Conservation (phyloP, 2,888 invertebrate genomes). For the Tribolium freemani region DNA sequence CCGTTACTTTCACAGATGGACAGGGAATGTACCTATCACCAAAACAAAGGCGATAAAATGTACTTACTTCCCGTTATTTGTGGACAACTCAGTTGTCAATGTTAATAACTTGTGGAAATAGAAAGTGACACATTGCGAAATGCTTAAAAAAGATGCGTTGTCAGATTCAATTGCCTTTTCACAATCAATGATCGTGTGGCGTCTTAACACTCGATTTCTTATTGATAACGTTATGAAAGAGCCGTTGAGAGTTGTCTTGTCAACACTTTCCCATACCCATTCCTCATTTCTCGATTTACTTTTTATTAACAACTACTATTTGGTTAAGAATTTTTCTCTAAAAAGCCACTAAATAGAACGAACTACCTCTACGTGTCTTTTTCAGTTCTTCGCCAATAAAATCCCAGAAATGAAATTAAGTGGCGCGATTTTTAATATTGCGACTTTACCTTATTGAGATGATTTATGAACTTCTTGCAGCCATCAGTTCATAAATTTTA, state of each 20-base stretch:
- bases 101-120: background rate
- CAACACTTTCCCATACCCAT: background rate
- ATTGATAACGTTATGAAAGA: background rate
- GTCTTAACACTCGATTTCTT: background rate
- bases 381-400: background rate
- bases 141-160: background rate
- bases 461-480: background rate
- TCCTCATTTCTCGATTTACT: background rate
- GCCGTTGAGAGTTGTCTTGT: background rate
- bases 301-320: background rate
- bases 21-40: conserved; percentile 3
- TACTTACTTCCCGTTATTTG: conserved; percentile 1
- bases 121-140: conserved; percentile 6
- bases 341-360: background rate
- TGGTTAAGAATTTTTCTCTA: background rate
- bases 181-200: background rate
- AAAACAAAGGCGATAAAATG: conserved; percentile 3
- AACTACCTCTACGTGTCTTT: background rate
- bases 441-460: background rate
- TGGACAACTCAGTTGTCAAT: background rate
- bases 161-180: background rate
- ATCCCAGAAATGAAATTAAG: background rate
- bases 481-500: background rate
- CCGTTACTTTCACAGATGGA: conserved; percentile 20
- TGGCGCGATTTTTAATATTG: background rate